Evolutionary conservation across 2,888 invertebrate genomes (phyloP).

Genomic region (Tryphoninae sp.): DNA sequence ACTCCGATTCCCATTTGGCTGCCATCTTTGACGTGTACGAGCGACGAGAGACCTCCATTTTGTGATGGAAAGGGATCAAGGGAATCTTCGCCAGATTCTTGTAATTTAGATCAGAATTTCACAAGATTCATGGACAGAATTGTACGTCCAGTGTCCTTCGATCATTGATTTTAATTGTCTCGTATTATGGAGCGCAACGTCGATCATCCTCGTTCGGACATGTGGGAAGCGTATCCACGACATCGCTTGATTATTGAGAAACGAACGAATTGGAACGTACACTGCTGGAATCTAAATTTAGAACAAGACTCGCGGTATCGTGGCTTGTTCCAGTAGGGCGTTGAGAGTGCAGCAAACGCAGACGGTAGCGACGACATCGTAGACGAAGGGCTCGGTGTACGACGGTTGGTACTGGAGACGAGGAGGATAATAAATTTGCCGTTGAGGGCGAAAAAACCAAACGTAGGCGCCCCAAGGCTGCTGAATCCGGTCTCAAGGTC

Average conservation of each 20-base stretch:
- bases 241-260: constrained; percentile 2
- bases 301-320: constrained; percentile 25
- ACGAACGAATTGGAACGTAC: constrained; percentile 11
- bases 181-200: constrained; percentile 21
- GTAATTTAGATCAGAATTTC: constrained; percentile 18
- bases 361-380: constrained; percentile 34
- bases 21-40: neutral
- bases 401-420: constrained; percentile 10
- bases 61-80: constrained; percentile 44
- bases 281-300: constrained; percentile 46
- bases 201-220: neutral
- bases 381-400: constrained; percentile 32
- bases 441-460: constrained; percentile 60
- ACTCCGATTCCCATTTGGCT: neutral
- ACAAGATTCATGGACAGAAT: constrained; percentile 3
- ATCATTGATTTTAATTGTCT: constrained; percentile 30
- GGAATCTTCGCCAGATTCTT: neutral
- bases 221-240: constrained; percentile 36
- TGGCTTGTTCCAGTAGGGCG: neutral
- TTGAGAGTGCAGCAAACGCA: constrained; percentile 6
- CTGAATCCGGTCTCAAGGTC: constrained; percentile 64
- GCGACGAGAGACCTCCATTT: neutral
- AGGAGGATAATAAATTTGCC: constrained; percentile 60
- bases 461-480: constrained; percentile 60
- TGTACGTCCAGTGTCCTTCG: constrained; percentile 19